Conservation (phyloP, 2,113 vertebrate genomes). For the Callocephalon fimbriatum region DNA sequence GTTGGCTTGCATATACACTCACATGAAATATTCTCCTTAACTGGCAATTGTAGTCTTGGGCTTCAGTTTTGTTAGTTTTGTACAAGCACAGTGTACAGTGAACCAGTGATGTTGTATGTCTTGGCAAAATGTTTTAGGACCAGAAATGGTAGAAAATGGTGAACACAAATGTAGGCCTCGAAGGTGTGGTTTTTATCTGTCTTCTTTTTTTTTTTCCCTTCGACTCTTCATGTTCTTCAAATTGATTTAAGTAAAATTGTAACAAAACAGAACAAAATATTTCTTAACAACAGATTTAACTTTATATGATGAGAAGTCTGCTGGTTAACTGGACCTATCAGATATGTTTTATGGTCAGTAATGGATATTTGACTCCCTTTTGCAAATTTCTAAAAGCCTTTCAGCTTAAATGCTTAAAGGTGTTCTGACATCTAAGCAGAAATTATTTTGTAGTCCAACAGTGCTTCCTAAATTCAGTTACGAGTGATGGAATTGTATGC, state of each 20-base stretch:
- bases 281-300: not conserved
- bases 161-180: not conserved
- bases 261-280: not conserved
- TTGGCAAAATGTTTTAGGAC: not conserved
- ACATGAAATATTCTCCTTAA: not conserved
- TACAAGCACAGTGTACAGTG: not conserved
- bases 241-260: not conserved
- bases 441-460: not conserved
- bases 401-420: not conserved
- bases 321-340: not conserved
- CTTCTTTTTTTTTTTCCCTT: not conserved
- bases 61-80: not conserved
- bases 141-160: not conserved
- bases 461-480: not conserved
- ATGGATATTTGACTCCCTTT: not conserved
- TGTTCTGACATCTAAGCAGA: not conserved
- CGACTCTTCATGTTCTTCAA: not conserved
- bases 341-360: not conserved
- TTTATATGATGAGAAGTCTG: not conserved
- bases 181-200: not conserved
- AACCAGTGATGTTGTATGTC: not conserved
- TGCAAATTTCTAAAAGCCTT: not conserved
- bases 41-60: not conserved
- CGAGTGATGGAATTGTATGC: not conserved
- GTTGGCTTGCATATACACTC: not conserved